Base-by-base conservation (phyloP, 1,140 invertebrate genomes). In the Drosophila triauraria region DNA sequence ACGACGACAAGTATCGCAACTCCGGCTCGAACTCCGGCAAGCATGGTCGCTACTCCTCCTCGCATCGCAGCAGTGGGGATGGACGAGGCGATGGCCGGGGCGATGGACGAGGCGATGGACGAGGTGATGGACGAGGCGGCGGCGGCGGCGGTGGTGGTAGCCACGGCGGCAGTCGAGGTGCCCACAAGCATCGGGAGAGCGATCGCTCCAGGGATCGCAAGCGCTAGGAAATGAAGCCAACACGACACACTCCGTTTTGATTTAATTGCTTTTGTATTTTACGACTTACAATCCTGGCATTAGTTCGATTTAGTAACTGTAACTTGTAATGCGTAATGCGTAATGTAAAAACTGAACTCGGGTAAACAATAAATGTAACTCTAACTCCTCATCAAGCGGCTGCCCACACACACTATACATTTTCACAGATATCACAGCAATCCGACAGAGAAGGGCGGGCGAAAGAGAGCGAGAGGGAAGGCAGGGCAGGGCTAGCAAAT, bases 171-270 rank as follows among this genome's bases (percentile, higher is more conserved):
- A 90, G 76, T 48, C 86, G 85, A 0, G 82, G 82, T 8, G 68
- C 63, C 2, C 85, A 91, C 46, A 91, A 91, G 54, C 83, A 90
- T 56, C 76, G 91, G 13, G 85, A 92, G 9, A 74, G 79, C 44
- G 92, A 93, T 20, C 91, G 88, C 10, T 86, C 86, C n/a, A 72
- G 92, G 27, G 88, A 93, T 72, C 81, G 92, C 20, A 93, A 93
- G 54, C 88, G 91, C 50, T 92, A 79, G 71, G 32, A n/a, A 46
- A 32, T 27, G 38, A 13, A 54, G 15, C 15, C 27, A 65, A 27
- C 23, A 32, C 23, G 38, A 20, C n/a, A 50, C 54, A 76, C 53
- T 46, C 23, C 27, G 53, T 17, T 25, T 64, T 13, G n/a, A 48
- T 76, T 40, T 43, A 43, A 51, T 43, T 72, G 35, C 25, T 68